Conservation (phyloP, 2,888 invertebrate species). For the Cephus pygmeus region DNA sequence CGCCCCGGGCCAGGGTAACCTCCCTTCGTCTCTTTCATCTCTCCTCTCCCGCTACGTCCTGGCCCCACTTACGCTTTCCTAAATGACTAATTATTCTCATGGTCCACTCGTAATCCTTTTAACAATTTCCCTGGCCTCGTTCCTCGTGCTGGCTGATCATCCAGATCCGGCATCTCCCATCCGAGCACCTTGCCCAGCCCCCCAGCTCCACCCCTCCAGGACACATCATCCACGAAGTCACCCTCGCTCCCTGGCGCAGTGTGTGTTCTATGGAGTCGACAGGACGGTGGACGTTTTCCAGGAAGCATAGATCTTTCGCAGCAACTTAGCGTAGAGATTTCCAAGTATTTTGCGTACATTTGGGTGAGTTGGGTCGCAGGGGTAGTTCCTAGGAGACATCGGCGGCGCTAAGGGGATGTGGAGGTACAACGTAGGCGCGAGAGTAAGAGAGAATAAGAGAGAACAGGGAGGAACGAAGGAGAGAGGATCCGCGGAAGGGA, state of each 20-base stretch:
- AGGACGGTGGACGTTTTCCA: background rate
- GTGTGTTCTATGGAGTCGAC: background rate
- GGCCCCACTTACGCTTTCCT: constrained; percentile 60
- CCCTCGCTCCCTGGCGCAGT: background rate
- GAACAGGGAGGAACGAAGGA: constrained; percentile 28
- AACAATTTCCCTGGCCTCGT: background rate
- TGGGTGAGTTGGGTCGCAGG: constrained; percentile 35
- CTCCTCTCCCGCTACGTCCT: constrained; percentile 44
- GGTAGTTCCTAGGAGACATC: constrained; percentile 25
- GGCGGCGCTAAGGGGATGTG: constrained; percentile 20
- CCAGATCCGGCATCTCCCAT: too few species aligned
- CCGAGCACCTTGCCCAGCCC: background rate
- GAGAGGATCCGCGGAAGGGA: constrained; percentile 44
- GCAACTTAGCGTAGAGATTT: constrained; percentile 20
- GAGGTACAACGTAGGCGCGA: constrained; percentile 22
- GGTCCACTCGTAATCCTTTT: constrained; percentile 20
- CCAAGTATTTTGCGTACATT: constrained; percentile 55
- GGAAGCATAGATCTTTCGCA: background rate
- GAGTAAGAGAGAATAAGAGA: constrained; percentile 15
- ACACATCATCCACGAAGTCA: too few species aligned
- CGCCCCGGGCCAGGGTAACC: constrained; percentile 34
- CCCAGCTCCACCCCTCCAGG: background rate
- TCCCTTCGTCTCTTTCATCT: constrained; percentile 33
- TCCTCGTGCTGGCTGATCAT: background rate
- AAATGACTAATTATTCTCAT: constrained; percentile 61